phyloP scores from a whole-genome alignment of 2,888 invertebrate genomes.

The Platycnemis pennipes region DNA sequence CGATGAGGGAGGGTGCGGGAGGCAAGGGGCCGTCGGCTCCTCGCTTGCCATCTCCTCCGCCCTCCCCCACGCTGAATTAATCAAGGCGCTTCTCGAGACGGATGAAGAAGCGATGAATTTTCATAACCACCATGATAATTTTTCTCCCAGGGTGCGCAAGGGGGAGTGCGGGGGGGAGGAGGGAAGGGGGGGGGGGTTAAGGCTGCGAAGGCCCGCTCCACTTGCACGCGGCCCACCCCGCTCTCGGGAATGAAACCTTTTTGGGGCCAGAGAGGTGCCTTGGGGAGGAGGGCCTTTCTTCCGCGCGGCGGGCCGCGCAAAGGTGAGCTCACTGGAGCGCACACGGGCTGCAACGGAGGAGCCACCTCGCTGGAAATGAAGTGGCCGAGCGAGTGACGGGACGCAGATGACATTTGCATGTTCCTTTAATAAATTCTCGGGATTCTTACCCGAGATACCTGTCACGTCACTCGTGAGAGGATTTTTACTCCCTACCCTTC shows the following conservation, averaged over 20 bases:
- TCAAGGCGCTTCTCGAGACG: constrained; percentile 71
- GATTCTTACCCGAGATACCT: neutral
- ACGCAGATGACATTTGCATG: neutral
- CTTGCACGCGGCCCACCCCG: neutral
- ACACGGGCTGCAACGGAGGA: neutral
- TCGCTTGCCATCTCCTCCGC: neutral
- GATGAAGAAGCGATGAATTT: constrained; percentile 73
- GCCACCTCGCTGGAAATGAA: neutral
- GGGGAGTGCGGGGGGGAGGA: neutral
- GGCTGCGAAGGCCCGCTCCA: too few relatives aligned
- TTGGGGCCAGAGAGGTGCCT: too few relatives aligned
- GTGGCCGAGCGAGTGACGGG: neutral
- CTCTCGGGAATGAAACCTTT: neutral
- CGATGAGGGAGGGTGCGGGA: neutral
- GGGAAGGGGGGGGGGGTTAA: neutral
- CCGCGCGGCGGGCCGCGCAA: neutral
- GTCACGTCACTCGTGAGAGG: neutral
- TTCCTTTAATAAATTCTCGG: constrained; percentile 23
- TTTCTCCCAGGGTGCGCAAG: constrained; percentile 52
- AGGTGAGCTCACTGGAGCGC: neutral
- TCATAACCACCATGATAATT: constrained; percentile 72
- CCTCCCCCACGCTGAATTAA: constrained; percentile 71
- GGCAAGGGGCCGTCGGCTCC: neutral
- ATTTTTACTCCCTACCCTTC: neutral
- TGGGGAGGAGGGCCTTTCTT: neutral